Percentiles rank a stretch among this genome's conserved stretches.
Conservation (phyloP, 2,797 vertebrate genomes). For the Discoglossus pictus region DNA sequence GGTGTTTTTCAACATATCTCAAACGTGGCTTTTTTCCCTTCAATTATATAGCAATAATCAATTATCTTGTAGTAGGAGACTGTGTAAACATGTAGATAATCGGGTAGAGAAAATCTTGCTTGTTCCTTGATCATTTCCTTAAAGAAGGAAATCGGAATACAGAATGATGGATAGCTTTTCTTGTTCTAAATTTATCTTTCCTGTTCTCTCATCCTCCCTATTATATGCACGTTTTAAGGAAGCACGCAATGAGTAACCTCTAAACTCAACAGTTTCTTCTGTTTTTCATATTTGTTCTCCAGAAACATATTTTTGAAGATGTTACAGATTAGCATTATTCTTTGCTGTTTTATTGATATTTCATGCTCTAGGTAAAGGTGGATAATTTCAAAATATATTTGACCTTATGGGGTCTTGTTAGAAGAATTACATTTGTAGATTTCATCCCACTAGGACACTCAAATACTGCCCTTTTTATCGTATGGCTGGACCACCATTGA, state of each 20-base stretch:
- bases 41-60: too few species aligned
- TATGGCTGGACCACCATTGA: too few species aligned
- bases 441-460: too few species aligned
- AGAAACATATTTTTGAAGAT: neutral
- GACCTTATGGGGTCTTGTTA: too few species aligned
- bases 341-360: too few species aligned
- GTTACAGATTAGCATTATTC: too few species aligned
- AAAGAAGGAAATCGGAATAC: constrained; percentile 48
- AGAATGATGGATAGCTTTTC: constrained; percentile 52
- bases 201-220: constrained; percentile 51
- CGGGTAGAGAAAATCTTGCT: constrained; percentile 37
- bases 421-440: too few species aligned
- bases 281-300: neutral
- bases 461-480: too few species aligned
- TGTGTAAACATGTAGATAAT: constrained; percentile 36
- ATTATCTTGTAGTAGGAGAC: constrained; percentile 19
- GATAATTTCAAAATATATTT: too few species aligned
- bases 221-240: constrained; percentile 11
- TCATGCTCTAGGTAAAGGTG: too few species aligned
- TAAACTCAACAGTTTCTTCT: neutral
- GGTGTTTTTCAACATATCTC: too few species aligned
- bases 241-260: neutral
- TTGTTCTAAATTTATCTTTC: constrained; percentile 64
- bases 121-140: constrained; percentile 44
- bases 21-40: too few species aligned